Evolutionary conservation across 2,888 invertebrate genomes (phyloP).

Genomic region (Merodon equestris): DNA sequence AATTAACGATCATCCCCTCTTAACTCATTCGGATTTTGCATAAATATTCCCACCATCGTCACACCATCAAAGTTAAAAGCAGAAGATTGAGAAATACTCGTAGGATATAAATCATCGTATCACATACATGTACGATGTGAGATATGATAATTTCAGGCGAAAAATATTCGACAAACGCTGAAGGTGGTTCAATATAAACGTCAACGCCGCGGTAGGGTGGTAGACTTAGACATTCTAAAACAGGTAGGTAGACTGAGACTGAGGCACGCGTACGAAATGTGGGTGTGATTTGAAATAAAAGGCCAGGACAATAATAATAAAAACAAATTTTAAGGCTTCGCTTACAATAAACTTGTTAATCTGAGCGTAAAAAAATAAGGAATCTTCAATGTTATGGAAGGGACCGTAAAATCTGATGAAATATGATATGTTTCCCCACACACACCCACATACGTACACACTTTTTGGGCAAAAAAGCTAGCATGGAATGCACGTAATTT

Average conservation of each 20-base stretch:
- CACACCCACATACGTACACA: no score
- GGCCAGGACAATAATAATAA: slow-evolving; percentile 60
- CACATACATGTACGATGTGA: slow-evolving; percentile 22
- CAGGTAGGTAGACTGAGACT: not conserved
- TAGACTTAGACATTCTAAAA: no score
- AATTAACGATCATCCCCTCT: slow-evolving; percentile 22
- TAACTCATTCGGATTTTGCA: slow-evolving; percentile 37
- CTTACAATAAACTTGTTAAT: slow-evolving; percentile 55
- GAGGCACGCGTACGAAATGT: not conserved
- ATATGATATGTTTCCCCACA: slow-evolving; percentile 44
- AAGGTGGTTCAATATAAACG: slow-evolving; percentile 43
- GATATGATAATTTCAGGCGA: slow-evolving; percentile 28
- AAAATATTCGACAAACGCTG: slow-evolving; percentile 9
- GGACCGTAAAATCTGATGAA: slow-evolving; percentile 56
- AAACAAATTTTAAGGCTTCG: slow-evolving; percentile 57
- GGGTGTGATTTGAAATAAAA: slow-evolving; percentile 48
- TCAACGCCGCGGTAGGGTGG: no score
- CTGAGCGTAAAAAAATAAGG: slow-evolving; percentile 56
- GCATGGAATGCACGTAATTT: slow-evolving; percentile 53
- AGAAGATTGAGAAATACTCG: slow-evolving; percentile 17
- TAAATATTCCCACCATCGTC: slow-evolving; percentile 44
- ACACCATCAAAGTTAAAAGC: slow-evolving; percentile 19
- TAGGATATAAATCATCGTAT: slow-evolving; percentile 44
- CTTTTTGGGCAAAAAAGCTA: slow-evolving; percentile 40
- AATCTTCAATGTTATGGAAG: slow-evolving; percentile 60